A percentile compares a stretch with the other conserved stretches of the same genome.
These are phyloP conservation scores for Malthinus flaveolus DNA, from an alignment of 2,888 invertebrate genomes.

Conservation along the genomic window DNA sequence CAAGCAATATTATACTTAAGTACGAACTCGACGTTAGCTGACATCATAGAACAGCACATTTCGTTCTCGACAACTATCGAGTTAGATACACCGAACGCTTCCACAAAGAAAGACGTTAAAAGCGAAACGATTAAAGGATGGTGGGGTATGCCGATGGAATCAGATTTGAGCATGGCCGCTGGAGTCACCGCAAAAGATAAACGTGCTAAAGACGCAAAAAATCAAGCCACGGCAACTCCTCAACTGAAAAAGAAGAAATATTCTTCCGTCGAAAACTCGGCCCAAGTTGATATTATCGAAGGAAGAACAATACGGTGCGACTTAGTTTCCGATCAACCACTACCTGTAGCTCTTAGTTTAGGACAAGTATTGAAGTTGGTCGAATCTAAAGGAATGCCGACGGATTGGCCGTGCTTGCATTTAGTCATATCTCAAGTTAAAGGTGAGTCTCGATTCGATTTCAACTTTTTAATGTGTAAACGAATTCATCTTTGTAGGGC, in stretches of 20 bases:
- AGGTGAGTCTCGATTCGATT: no score
- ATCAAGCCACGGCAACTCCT: conserved; percentile 56
- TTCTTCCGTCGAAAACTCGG: conserved; percentile 37
- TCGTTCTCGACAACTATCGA: conserved; percentile 46
- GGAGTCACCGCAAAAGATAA: conserved; percentile 89
- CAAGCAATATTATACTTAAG: conserved; percentile 75
- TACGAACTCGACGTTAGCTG: conserved; percentile 73
- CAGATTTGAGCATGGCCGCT: conserved; percentile 74
- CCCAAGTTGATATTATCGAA: conserved; percentile 43
- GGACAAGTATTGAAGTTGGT: conserved; percentile 51
- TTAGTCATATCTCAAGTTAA: conserved; percentile 51
- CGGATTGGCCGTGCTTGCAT: conserved; percentile 54
- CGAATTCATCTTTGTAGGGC: no score
- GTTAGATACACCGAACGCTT: conserved; percentile 26
- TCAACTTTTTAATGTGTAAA: neutral
- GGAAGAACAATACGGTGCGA: conserved; percentile 50
- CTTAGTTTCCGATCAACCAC: conserved; percentile 46
- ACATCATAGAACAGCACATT: conserved; percentile 69
- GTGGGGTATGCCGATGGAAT: conserved; percentile 55
- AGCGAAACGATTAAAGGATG: conserved; percentile 48
- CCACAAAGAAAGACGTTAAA: conserved; percentile 38
- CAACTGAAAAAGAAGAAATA: conserved; percentile 51
- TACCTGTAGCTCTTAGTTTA: conserved; percentile 49
- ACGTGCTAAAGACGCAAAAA: conserved; percentile 80
- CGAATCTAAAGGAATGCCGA: conserved; percentile 43